Conservation (phyloP, 2,797 vertebrate genomes). For the Ibycter americanus region DNA sequence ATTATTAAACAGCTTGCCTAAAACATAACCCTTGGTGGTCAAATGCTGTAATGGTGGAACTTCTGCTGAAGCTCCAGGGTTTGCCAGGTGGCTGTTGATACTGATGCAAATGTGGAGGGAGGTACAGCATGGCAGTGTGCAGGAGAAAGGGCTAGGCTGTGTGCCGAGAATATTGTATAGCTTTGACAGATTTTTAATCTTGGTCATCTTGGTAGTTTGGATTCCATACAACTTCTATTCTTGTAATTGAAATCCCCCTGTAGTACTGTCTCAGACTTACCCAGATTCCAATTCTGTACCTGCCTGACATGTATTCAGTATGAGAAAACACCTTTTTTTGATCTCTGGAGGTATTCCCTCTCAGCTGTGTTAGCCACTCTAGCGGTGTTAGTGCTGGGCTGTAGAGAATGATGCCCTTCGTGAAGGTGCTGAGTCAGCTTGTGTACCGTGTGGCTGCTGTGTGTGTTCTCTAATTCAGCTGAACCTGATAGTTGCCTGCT, state of each 20-base stretch:
- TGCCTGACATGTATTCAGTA: background rate
- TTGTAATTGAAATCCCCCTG: background rate
- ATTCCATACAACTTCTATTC: background rate
- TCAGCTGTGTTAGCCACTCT: background rate
- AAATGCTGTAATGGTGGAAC: fast-evolving
- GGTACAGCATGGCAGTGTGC: fast-evolving
- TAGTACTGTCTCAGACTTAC: background rate
- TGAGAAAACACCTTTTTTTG: background rate
- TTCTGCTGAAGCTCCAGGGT: background rate
- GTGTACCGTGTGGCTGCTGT: background rate
- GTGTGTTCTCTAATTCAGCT: background rate
- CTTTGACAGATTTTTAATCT: background rate
- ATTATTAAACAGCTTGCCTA: background rate
- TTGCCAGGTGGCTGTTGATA: fast-evolving
- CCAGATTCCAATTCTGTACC: background rate
- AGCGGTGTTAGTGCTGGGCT: background rate
- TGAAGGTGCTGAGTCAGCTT: background rate
- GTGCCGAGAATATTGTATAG: fast-evolving
- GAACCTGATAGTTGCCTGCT: background rate
- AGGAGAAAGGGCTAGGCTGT: background rate
- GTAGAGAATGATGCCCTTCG: fast-evolving
- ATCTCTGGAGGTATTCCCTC: background rate
- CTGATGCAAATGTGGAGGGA: background rate
- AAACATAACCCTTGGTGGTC: background rate
- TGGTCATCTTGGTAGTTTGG: background rate